Evolutionary conservation across 2,888 invertebrate species (phyloP).

Genomic region (Macaria notata): DNA sequence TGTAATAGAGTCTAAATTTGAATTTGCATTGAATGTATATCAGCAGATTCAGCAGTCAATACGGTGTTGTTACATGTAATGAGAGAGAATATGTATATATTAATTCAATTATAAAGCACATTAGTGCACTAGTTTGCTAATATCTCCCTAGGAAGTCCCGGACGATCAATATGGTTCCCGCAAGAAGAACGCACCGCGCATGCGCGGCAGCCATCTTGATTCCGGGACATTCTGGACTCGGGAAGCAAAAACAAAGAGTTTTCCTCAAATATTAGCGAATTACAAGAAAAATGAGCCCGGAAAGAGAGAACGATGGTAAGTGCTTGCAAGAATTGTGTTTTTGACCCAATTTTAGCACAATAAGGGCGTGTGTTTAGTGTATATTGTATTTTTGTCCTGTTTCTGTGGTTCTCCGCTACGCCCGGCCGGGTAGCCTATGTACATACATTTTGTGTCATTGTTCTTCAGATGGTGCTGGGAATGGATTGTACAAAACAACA

Average conservation of each 20-base stretch:
- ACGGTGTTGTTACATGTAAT: too few relatives aligned
- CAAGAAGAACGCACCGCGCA: constrained; percentile 30
- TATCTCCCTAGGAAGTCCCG: constrained; percentile 41
- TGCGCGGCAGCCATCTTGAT: constrained; percentile 52
- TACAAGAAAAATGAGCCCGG: constrained; percentile 57
- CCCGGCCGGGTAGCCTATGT: constrained; percentile 1
- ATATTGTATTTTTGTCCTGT: not conserved
- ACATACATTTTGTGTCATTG: not conserved
- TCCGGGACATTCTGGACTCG: constrained; percentile 35
- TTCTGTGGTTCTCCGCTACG: not conserved
- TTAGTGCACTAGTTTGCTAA: not conserved
- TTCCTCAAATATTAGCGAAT: constrained; percentile 23
- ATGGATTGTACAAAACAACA: too few relatives aligned
- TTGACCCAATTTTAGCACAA: not conserved
- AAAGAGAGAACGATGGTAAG: constrained; percentile 64
- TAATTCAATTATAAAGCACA: constrained; percentile 2
- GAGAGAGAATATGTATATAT: too few relatives aligned
- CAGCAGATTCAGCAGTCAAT: too few relatives aligned
- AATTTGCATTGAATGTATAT: too few relatives aligned
- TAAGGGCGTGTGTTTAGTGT: not conserved
- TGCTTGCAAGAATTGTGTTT: constrained; percentile 12
- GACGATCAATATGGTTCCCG: constrained; percentile 64
- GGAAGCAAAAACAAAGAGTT: constrained; percentile 47
- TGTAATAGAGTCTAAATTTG: too few relatives aligned
- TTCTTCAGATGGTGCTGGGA: not conserved